Evolutionary conservation across 2,888 invertebrate species (phyloP).

Genomic region (Lithosia quadra): DNA sequence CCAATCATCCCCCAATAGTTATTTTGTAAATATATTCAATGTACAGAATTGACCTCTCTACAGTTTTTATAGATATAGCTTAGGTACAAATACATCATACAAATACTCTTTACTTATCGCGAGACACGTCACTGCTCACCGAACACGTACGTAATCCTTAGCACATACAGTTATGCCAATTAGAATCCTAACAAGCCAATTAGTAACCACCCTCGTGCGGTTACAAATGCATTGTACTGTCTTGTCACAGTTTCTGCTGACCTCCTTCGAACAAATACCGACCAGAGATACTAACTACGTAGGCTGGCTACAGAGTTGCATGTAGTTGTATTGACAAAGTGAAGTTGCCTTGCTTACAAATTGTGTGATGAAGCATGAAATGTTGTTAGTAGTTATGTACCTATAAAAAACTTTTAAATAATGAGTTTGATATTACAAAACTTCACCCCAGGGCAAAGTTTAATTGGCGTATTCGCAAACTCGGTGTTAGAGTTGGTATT

Average conservation of each 20-base stretch:
- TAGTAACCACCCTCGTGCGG: conserved; percentile 17
- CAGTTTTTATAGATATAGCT: too few species aligned
- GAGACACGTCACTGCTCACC: neutral
- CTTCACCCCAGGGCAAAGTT: neutral
- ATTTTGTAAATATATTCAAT: too few species aligned
- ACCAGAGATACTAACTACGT: neutral
- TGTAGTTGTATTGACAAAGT: neutral
- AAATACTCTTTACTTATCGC: neutral
- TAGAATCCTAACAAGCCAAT: conserved; percentile 18
- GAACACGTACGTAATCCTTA: neutral
- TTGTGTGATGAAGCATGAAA: neutral
- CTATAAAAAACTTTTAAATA: too few species aligned
- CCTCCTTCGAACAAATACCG: conserved; percentile 10
- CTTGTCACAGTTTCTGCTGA: conserved; percentile 11
- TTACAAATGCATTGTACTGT: conserved; percentile 3
- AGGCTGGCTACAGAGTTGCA: neutral
- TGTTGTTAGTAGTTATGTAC: neutral
- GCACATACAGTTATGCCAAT: conserved; percentile 4
- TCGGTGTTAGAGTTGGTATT: too few species aligned
- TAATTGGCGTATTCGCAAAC: too few species aligned
- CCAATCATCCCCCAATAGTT: too few species aligned
- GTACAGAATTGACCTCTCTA: too few species aligned
- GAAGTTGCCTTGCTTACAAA: neutral
- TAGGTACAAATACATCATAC: neutral
- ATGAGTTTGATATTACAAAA: neutral